Evolutionary conservation across 2,888 invertebrate species (phyloP), one percentile per base, ranked within the genome.

Genomic region (Diarsia mendica): DNA sequence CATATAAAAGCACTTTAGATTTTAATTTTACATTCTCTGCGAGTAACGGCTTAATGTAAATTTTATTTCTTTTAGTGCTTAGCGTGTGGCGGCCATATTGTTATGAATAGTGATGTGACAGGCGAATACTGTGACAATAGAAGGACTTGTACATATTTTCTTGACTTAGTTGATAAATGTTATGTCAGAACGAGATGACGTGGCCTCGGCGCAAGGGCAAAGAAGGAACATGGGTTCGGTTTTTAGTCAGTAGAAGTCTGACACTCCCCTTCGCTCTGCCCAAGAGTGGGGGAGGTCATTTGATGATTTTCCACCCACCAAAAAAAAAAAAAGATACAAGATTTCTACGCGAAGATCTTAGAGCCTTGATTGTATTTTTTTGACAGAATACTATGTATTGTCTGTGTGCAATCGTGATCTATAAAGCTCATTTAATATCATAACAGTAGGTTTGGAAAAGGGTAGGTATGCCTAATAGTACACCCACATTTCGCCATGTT

Each of bases 61-160:
- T 90, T 90, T 89, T 86, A 89, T 90, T 88, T 87, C 82, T 86
- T 89, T 84, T 73, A 69, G 65, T 70, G 44, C 64, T 87, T 75
- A 78, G 66, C 49, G 76, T 67, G 51, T 66, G 76, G 82, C 13
- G n/a, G n/a, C 84, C 85, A 85, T 86, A 83, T 85, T 90, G 85
- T 83, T 78, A 4, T 2, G 13, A 65, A 67, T 84, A 67, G 78
- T 75, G 72, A 61, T 80, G 73, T 75, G 63, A 74, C 55, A 70
- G 23, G 55, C 6, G 33, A 63, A 60, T 4, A 6, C 28, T 66
- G 9, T 49, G 28, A 67, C 46, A 46, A 64, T 46, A 55, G 15
- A 49, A 46, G 13, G 20, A 9, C 48, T 72, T 33, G 28, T 28
- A 3, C 28, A 58, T 58, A 8, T 58, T 6, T 58, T 23, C 28